phyloP scores from a whole-genome alignment of 2,113 vertebrate genomes.

The Haemorhous mexicanus region DNA sequence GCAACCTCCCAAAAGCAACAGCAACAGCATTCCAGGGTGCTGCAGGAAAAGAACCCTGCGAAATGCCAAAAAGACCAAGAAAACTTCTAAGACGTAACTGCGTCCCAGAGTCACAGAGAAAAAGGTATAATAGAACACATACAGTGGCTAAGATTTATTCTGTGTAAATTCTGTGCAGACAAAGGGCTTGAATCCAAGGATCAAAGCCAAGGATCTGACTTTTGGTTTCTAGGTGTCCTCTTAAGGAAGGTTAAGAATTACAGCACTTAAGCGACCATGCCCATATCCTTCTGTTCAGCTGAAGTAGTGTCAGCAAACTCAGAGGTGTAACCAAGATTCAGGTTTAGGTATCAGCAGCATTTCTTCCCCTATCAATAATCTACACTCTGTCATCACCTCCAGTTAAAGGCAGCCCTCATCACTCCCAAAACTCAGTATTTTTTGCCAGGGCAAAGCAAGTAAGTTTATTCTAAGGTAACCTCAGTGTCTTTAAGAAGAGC shows the following conservation, averaged over 20 bases:
- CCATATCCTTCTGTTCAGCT: not conserved
- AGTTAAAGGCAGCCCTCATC: not conserved
- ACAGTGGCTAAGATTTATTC: not conserved
- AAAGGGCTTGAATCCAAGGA: not conserved
- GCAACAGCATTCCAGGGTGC: not conserved
- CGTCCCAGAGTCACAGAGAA: not conserved
- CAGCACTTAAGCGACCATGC: not conserved
- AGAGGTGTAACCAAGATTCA: not conserved
- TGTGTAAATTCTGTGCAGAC: not conserved
- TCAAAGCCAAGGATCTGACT: not conserved
- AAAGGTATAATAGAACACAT: not conserved
- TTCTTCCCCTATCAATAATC: not conserved
- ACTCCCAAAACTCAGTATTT: not conserved
- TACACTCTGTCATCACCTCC: not conserved
- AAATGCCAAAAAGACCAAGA: not conserved
- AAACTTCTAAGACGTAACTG: not conserved
- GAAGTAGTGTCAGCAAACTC: not conserved
- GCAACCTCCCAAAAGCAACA: constrained; percentile 37
- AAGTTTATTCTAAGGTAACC: not conserved
- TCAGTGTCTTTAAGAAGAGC: not conserved
- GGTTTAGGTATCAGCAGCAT: not conserved
- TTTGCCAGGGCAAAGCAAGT: not conserved
- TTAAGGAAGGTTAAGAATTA: not conserved
- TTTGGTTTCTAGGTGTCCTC: not conserved
- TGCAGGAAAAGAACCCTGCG: not conserved